These are phyloP conservation scores for Sinocyclocheilus anophthalmus DNA, from an alignment of 2,113 vertebrate species.

Conservation along the genomic window DNA sequence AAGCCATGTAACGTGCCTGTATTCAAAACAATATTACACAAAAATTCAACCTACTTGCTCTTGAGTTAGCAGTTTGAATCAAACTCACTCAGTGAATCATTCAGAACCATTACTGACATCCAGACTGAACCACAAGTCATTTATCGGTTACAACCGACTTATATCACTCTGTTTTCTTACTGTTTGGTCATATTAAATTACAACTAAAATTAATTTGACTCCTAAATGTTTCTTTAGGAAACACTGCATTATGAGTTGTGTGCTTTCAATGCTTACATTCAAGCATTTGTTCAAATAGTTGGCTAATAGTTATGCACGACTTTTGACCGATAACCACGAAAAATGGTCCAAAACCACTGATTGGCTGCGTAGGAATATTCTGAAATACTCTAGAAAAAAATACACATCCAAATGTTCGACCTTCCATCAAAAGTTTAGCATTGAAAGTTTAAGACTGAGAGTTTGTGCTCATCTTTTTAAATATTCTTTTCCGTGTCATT, in stretches of 20 bases:
- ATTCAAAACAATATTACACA: background rate
- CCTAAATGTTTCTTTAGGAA: background rate
- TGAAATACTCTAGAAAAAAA: background rate
- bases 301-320: background rate
- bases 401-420: background rate
- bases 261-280: background rate
- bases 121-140: background rate
- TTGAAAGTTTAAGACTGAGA: conserved; percentile 64
- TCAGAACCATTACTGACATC: background rate
- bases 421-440: conserved; percentile 62
- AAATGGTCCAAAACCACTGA: background rate
- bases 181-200: background rate
- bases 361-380: background rate
- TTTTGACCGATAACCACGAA: background rate
- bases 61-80: background rate
- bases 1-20: background rate
- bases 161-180: background rate
- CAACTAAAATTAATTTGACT: background rate
- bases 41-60: background rate
- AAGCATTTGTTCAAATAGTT: background rate
- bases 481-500: conserved; percentile 65
- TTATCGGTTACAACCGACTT: background rate
- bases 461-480: conserved; percentile 70
- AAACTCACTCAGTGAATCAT: background rate
- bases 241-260: background rate